Percentiles rank a stretch among this genome's conserved stretches.
Conservation (phyloP, 2,888 invertebrate species). For the Tortricodes alternella region DNA sequence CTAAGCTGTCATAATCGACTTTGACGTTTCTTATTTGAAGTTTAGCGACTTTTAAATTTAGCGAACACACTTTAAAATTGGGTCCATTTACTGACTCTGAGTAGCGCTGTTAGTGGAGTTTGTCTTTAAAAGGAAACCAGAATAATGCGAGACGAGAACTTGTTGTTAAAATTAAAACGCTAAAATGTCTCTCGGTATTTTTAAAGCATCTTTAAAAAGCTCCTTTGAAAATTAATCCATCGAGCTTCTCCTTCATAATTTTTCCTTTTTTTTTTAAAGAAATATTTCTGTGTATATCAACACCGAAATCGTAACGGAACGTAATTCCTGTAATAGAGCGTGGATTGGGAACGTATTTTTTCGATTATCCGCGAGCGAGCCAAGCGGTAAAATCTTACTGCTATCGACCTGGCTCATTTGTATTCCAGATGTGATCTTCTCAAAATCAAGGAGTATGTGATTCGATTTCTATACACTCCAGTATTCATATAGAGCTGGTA, state of each 20-base stretch:
- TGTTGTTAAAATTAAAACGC: too few relatives aligned
- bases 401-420: slow-evolving; percentile 62
- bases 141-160: too few relatives aligned
- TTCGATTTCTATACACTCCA: slow-evolving; percentile 74
- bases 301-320: background rate
- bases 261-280: background rate
- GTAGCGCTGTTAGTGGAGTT: too few relatives aligned
- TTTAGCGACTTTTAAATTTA: too few relatives aligned
- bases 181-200: too few relatives aligned
- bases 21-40: too few relatives aligned
- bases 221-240: background rate
- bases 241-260: background rate
- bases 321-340: slow-evolving; percentile 20
- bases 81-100: too few relatives aligned
- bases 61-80: too few relatives aligned
- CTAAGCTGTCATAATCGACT: too few relatives aligned
- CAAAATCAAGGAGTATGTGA: slow-evolving; percentile 82
- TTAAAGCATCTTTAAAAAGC: too few relatives aligned
- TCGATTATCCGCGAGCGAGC: slow-evolving; percentile 40
- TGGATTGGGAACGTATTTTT: slow-evolving; percentile 33
- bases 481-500: slow-evolving; percentile 51
- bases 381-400: slow-evolving; percentile 44
- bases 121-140: too few relatives aligned
- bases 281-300: slow-evolving; percentile 5
- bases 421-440: slow-evolving; percentile 67